phyloP scores from a whole-genome alignment of 2,797 vertebrate genomes.

The Hypotaenidia okinawae region DNA sequence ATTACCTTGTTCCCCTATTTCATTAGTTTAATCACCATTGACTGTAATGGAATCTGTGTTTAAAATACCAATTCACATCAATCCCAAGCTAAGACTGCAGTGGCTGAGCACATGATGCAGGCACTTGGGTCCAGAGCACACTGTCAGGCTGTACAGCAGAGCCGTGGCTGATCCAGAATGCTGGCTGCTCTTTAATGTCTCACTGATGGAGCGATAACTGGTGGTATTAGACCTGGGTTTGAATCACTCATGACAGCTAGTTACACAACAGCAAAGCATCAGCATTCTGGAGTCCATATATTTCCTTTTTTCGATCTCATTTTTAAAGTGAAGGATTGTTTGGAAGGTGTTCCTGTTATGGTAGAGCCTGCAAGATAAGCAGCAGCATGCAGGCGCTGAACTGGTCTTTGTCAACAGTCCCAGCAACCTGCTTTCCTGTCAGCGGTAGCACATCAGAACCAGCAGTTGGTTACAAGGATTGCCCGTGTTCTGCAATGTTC shows the following conservation, averaged over 20 bases:
- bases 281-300: neutral
- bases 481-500: neutral
- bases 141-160: neutral
- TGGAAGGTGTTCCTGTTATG: neutral
- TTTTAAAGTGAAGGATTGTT: neutral
- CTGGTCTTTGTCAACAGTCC: neutral
- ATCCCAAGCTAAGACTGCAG: neutral
- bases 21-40: neutral
- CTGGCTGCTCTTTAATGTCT: neutral
- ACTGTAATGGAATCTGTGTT: neutral
- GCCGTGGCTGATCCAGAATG: neutral
- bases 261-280: neutral
- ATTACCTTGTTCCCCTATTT: conserved; percentile 1
- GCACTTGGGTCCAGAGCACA: neutral
- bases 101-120: neutral
- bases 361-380: neutral
- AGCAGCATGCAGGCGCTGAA: neutral
- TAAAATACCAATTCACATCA: neutral
- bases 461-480: neutral
- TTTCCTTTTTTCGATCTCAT: neutral
- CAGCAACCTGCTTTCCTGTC: neutral
- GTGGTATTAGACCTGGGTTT: neutral
- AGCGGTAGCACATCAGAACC: neutral
- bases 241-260: neutral
- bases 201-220: neutral